A percentile compares a stretch with the other conserved stretches of the same genome.
These are phyloP conservation scores for Vulpes vulpes DNA, from an alignment of 2,113 vertebrate genomes.

Conservation along the genomic window DNA sequence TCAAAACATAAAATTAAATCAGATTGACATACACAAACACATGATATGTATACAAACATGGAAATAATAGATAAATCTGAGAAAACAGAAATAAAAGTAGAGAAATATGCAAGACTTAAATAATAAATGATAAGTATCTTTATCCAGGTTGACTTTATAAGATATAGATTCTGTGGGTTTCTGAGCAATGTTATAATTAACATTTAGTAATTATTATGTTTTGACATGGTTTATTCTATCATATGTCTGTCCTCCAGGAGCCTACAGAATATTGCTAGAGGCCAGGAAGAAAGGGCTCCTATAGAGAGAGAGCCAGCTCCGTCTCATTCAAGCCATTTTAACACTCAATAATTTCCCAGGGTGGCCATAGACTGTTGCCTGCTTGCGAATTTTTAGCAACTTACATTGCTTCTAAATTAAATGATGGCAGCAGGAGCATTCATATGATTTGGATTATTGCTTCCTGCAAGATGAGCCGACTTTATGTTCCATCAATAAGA, in stretches of 20 bases:
- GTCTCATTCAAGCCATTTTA: neutral
- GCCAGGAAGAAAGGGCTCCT: neutral
- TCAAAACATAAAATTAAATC: conserved; percentile 16
- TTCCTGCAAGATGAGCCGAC: neutral
- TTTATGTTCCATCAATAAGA: neutral
- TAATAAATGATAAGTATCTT: neutral
- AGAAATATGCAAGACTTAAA: neutral
- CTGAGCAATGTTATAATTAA: neutral
- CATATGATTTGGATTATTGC: neutral
- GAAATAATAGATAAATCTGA: neutral
- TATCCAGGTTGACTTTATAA: neutral
- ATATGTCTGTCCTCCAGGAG: neutral
- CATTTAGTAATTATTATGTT: neutral
- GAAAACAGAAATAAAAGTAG: conserved; percentile 19
- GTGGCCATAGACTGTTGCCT: neutral
- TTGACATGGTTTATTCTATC: neutral
- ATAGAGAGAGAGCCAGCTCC: neutral
- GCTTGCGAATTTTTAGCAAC: neutral
- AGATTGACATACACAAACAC: neutral
- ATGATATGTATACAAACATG: neutral
- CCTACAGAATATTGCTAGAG: neutral
- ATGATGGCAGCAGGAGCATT: neutral
- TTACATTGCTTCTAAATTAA: neutral
- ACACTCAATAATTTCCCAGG: neutral
- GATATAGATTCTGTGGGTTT: neutral